A percentile compares a stretch with the other conserved stretches of the same genome.
Conservation (phyloP, 2,888 invertebrate species). For the Aphrophora alni region DNA sequence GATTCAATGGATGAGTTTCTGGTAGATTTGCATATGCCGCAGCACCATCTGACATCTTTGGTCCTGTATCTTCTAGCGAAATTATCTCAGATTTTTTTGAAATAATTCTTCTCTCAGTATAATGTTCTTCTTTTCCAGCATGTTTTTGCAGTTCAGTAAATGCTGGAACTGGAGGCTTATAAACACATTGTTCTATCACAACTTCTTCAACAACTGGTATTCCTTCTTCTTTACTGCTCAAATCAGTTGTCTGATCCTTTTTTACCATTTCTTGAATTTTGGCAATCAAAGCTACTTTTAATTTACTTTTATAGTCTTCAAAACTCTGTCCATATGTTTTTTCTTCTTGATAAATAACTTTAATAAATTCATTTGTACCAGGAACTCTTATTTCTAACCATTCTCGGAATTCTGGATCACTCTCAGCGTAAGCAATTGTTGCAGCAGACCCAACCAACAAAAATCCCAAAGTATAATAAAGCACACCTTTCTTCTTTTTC, state of each 20-base stretch:
- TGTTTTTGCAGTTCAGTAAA: background rate
- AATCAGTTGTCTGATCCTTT: background rate
- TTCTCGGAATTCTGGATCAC: background rate
- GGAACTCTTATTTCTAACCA: background rate
- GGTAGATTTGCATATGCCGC: background rate
- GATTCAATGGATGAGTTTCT: background rate
- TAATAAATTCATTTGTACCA: background rate
- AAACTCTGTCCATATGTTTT: background rate
- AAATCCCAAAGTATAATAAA: background rate
- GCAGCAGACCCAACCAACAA: background rate
- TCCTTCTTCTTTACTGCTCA: background rate
- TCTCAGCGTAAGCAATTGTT: background rate
- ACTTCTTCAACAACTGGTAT: background rate
- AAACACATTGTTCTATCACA: background rate
- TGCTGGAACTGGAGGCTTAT: background rate
- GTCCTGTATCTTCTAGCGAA: background rate
- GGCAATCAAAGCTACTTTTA: background rate
- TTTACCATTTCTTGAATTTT: background rate
- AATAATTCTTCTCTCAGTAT: background rate
- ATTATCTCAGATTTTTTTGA: background rate
- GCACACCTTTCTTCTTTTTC: background rate
- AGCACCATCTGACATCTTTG: background rate
- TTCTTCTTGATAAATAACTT: background rate
- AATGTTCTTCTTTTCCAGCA: background rate
- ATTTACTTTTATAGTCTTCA: background rate